A percentile compares a stretch with the other conserved stretches of the same genome.
These are phyloP conservation scores for Coenonympha glycerion DNA, from an alignment of 2,888 invertebrate species.

Conservation along the genomic window DNA sequence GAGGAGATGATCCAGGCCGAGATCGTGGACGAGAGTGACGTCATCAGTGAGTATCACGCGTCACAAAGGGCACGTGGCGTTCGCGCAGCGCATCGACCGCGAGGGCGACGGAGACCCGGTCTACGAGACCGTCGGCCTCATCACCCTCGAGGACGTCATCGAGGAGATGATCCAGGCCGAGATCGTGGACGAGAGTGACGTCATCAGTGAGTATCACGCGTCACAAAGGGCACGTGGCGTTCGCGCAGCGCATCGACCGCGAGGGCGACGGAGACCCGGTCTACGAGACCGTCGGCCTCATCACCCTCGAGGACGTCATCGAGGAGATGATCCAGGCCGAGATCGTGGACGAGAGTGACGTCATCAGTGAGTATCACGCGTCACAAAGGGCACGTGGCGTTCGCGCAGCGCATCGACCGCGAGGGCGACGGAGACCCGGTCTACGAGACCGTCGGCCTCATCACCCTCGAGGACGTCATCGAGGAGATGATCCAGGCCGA, in stretches of 20 bases:
- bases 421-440: conserved; percentile 96
- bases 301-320: conserved; percentile 98
- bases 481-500: conserved; percentile 99
- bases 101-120: conserved; percentile 96
- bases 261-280: conserved; percentile 96
- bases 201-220: conserved; percentile 84
- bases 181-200: conserved; percentile 99
- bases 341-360: conserved; percentile 99
- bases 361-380: conserved; percentile 84
- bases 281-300: conserved; percentile 95
- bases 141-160: conserved; percentile 98
- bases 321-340: conserved; percentile 99
- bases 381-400: conserved; percentile 75
- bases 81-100: conserved; percentile 85
- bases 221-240: conserved; percentile 75
- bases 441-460: conserved; percentile 95
- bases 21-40: conserved; percentile 99
- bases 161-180: conserved; percentile 99
- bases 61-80: conserved; percentile 66
- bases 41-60: conserved; percentile 84
- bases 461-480: conserved; percentile 98
- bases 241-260: conserved; percentile 85
- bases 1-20: conserved; percentile 99
- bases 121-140: conserved; percentile 95
- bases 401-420: conserved; percentile 85